Evolutionary conservation across 35 echinoderm and acorn worm species (phyloP), one percentile per base, ranked within the genome.

Genomic region (Holothuria glaberrima): DNA sequence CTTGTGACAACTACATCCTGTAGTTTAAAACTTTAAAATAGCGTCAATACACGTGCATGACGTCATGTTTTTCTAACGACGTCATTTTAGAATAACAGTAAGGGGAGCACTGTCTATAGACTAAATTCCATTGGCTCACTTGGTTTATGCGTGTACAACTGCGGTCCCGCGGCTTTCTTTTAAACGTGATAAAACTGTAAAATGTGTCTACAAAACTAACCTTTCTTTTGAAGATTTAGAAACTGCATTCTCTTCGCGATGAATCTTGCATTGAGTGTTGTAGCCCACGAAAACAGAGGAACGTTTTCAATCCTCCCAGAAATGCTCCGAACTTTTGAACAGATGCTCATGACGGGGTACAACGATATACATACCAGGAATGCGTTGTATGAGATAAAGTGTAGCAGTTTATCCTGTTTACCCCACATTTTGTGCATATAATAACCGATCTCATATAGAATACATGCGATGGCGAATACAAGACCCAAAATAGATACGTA

Each of bases 351-450:
- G 4, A 84, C 24, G 36, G 80, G 80, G 24, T 61, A 84, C 21
- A 61, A 36, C 4, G 80, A 84, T 27, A 61, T 28, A 21, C 80
- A 84, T 9, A 84, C 31, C 0, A 84, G 54, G 57, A 84, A 84
- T 16, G 80, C 52, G 25, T 61, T 61, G 26, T 84, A 84, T 1
- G 80, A 84, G 52, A 84, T 84, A 17, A 84, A 84, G 28, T 84
- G 80, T 1, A 84, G 57, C 13, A 84, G 32, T 33, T 84, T 84
- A 27, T 84, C 57, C 26, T 28, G 25, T 0, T n/a, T 17, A 20
- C 80, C 80, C 80, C 80, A 84, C 80, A 84, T 84, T 19, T 30
- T 61, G 3, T 59, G 13, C 25, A 84, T 84, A 54, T 84, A 84
- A 30, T 61, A 84, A 62, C 57, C 54, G 21, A 61, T 16, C 9